phyloP scores from a whole-genome alignment of 2,113 vertebrate genomes.

The Eonycteris spelaea region DNA sequence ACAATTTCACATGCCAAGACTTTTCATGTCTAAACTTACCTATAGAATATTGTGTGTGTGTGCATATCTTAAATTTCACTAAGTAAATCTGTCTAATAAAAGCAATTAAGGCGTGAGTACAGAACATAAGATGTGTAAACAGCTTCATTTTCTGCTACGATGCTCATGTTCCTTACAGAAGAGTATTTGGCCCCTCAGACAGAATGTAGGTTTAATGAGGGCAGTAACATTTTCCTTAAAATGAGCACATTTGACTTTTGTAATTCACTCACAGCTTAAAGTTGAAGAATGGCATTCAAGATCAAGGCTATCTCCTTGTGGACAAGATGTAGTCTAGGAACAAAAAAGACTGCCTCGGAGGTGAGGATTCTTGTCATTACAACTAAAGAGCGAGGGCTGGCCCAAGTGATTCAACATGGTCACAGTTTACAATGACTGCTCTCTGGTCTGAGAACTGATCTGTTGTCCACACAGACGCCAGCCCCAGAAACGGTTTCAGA shows the following conservation, averaged over 20 bases:
- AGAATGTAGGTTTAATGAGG: neutral
- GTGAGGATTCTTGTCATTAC: neutral
- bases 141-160: neutral
- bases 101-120: neutral
- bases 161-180: neutral
- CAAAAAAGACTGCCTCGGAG: neutral
- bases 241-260: neutral
- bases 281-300: neutral
- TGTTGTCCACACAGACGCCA: neutral
- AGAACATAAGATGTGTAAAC: neutral
- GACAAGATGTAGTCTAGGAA: neutral
- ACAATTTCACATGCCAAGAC: neutral
- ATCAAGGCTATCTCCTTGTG: neutral
- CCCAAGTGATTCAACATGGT: neutral
- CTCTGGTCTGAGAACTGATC: neutral
- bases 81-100: neutral
- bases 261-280: neutral
- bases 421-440: neutral
- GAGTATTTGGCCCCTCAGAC: neutral
- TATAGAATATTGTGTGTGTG: neutral
- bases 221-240: neutral
- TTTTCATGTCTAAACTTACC: neutral
- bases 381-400: neutral
- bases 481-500: neutral
- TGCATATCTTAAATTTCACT: neutral